phyloP scores from a whole-genome alignment of 2,797 vertebrate species.

The Kryptopterus vitreolus region DNA sequence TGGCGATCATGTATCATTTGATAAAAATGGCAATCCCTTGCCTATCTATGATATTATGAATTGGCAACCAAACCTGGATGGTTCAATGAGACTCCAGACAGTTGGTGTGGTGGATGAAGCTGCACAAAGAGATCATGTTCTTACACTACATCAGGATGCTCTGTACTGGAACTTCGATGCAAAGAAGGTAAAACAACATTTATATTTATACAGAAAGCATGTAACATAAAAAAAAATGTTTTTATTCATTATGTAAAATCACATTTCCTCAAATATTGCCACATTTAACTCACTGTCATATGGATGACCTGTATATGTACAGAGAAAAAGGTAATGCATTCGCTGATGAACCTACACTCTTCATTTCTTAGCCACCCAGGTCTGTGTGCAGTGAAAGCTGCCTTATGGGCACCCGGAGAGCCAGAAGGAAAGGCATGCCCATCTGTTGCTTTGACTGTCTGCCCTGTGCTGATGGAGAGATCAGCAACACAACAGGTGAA shows the following conservation, averaged over 20 bases:
- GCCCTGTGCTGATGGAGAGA: constrained; percentile 56
- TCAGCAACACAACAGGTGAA: constrained; percentile 61
- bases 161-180: constrained; percentile 70
- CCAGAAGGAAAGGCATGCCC: constrained; percentile 44
- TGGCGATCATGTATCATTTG: constrained; percentile 71
- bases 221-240: not conserved
- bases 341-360: constrained; percentile 6
- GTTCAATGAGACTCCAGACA: constrained; percentile 54
- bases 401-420: constrained; percentile 55
- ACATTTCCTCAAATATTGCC: not conserved
- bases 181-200: constrained; percentile 26
- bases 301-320: no score
- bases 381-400: constrained; percentile 64
- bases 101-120: constrained; percentile 64
- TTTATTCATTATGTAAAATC: not conserved
- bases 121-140: constrained; percentile 45
- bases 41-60: constrained; percentile 71
- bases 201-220: not conserved
- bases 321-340: no score
- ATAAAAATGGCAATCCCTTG: constrained; percentile 68
- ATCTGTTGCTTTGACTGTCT: constrained; percentile 66
- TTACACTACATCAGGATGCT: constrained; percentile 60
- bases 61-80: constrained; percentile 63
- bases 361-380: constrained; percentile 45
- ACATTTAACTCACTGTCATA: no score